These are phyloP conservation scores for Scaptomyza graminum DNA, from an alignment of 1,140 invertebrate species.

Conservation along the genomic window DNA sequence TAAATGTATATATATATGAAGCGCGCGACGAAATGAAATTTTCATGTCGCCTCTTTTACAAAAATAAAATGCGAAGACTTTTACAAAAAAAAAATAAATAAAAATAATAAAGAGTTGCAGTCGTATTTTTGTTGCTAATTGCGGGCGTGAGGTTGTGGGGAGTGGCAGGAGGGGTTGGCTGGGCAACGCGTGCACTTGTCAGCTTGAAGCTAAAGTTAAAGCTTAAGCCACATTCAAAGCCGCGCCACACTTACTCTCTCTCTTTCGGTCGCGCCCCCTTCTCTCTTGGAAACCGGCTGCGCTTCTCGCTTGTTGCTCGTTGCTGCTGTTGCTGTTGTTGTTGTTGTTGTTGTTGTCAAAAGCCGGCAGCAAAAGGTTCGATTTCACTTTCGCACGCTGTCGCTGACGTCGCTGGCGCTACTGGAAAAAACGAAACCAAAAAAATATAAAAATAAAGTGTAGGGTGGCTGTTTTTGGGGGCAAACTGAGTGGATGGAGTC, in stretches of 20 bases:
- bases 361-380: conserved; percentile 79
- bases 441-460: neutral
- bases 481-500: conserved; percentile 16
- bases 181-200: conserved; percentile 42
- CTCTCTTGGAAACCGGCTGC: conserved; percentile 62
- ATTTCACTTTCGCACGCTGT: conserved; percentile 81
- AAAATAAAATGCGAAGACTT: conserved; percentile 76
- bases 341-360: conserved; percentile 62
- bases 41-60: conserved; percentile 62
- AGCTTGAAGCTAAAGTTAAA: conserved; percentile 11
- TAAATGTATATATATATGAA: neutral
- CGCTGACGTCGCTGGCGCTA: conserved; percentile 53
- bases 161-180: conserved; percentile 8
- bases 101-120: conserved; percentile 2
- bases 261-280: conserved; percentile 25
- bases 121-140: conserved; percentile 66
- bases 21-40: conserved; percentile 63
- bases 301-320: conserved; percentile 31
- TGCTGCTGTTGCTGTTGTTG: conserved; percentile 43
- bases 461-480: conserved; percentile 22
- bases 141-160: conserved; percentile 8
- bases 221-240: conserved; percentile 11
- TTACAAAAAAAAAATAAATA: conserved; percentile 49
- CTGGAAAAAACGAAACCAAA: neutral
- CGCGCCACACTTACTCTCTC: conserved; percentile 22